These are phyloP conservation scores for Stenodema calcarata DNA, from an alignment of 2,888 invertebrate species.

Conservation along the genomic window DNA sequence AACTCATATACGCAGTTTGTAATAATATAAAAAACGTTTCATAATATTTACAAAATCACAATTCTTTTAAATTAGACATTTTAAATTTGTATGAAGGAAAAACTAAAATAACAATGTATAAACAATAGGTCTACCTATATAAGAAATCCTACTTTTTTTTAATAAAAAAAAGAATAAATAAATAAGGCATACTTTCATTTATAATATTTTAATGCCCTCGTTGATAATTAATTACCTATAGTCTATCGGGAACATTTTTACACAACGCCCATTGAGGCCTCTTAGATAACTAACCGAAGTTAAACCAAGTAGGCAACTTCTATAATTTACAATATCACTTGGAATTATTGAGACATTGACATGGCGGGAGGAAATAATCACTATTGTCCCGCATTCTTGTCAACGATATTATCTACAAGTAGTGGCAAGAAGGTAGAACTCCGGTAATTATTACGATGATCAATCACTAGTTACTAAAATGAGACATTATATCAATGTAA, in stretches of 20 bases:
- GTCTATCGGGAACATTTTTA: background rate
- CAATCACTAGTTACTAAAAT: no score
- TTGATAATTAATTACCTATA: background rate
- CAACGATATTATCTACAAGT: no score
- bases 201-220: background rate
- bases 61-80: background rate
- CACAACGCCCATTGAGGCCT: background rate
- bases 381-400: no score
- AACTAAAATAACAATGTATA: background rate
- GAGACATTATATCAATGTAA: no score
- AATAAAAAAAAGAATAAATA: no score
- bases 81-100: background rate
- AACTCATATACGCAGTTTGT: background rate
- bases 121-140: background rate
- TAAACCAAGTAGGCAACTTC: background rate
- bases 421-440: no score
- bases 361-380: background rate
- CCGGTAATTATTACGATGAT: no score
- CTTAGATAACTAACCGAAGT: background rate
- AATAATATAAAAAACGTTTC: background rate
- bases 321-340: background rate
- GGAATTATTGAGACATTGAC: background rate
- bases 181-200: background rate
- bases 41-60: background rate
- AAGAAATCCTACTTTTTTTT: background rate